These are phyloP conservation scores for Plecturocebus donacophilus DNA, from an alignment of 2,113 vertebrate species.

Conservation along the genomic window DNA sequence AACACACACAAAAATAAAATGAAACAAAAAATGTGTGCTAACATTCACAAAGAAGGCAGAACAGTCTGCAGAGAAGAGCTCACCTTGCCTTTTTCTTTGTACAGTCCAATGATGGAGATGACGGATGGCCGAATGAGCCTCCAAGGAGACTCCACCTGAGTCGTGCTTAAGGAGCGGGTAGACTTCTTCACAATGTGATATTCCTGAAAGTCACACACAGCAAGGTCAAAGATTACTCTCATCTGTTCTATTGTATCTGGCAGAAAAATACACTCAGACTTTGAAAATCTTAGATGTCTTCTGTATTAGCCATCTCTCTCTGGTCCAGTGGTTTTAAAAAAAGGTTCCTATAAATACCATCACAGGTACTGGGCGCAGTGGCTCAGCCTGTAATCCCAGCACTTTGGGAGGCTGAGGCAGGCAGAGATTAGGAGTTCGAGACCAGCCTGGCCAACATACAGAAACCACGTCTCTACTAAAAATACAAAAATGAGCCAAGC, in stretches of 20 bases:
- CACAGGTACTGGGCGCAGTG: too few relatives aligned
- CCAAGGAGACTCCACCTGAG: constrained; percentile 98
- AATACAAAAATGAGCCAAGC: too few relatives aligned
- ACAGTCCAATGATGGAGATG: constrained; percentile 97
- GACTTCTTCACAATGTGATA: constrained; percentile 97
- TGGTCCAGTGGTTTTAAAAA: not conserved
- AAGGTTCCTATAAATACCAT: not conserved
- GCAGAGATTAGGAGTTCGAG: too few relatives aligned
- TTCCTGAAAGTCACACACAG: constrained; percentile 84
- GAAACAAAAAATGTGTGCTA: not conserved
- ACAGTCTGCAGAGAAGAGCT: constrained; percentile 58
- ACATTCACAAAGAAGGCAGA: not conserved
- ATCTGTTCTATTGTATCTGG: not conserved
- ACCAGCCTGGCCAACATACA: too few relatives aligned
- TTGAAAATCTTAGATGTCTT: constrained; percentile 2
- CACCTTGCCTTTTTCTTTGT: constrained; percentile 99
- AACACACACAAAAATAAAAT: not conserved
- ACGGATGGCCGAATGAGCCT: constrained; percentile 96
- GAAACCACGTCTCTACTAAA: too few relatives aligned
- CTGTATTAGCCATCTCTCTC: not conserved
- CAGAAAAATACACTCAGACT: not conserved
- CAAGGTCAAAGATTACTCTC: not conserved
- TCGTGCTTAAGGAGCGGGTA: constrained; percentile 94
- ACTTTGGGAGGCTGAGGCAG: too few relatives aligned
- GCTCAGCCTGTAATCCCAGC: too few relatives aligned